These are phyloP conservation scores for Plutella xylostella DNA, from an alignment of 2,888 invertebrate species.

Conservation along the genomic window DNA sequence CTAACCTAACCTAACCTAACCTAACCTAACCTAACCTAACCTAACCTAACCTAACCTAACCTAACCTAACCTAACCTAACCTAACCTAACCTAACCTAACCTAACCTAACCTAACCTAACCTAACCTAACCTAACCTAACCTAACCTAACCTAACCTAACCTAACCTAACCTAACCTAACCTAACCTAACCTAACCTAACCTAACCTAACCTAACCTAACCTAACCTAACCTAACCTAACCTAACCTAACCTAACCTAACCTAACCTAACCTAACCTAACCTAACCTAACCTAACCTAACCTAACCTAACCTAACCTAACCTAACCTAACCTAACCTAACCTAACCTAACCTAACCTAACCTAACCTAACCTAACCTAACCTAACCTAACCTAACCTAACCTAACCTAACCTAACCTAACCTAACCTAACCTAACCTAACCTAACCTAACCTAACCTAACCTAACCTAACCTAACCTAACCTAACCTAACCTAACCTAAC, in stretches of 20 bases:
- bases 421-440: constrained; percentile 14
- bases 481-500: constrained; percentile 11
- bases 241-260: constrained; percentile 16
- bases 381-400: constrained; percentile 9
- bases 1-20: constrained; percentile 11
- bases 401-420: constrained; percentile 14
- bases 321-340: constrained; percentile 9
- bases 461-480: constrained; percentile 14
- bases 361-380: constrained; percentile 6
- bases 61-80: constrained; percentile 12
- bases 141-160: constrained; percentile 14
- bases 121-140: constrained; percentile 14
- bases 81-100: constrained; percentile 14
- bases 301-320: constrained; percentile 14
- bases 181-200: constrained; percentile 14
- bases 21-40: constrained; percentile 11
- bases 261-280: constrained; percentile 16
- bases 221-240: constrained; percentile 14
- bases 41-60: constrained; percentile 9
- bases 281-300: constrained; percentile 12
- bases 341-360: constrained; percentile 9
- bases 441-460: constrained; percentile 14
- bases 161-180: constrained; percentile 14
- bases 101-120: constrained; percentile 14
- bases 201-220: constrained; percentile 14